Base-by-base conservation (phyloP, 2,797 vertebrate genomes). In the Coregonus ussuriensis region DNA sequence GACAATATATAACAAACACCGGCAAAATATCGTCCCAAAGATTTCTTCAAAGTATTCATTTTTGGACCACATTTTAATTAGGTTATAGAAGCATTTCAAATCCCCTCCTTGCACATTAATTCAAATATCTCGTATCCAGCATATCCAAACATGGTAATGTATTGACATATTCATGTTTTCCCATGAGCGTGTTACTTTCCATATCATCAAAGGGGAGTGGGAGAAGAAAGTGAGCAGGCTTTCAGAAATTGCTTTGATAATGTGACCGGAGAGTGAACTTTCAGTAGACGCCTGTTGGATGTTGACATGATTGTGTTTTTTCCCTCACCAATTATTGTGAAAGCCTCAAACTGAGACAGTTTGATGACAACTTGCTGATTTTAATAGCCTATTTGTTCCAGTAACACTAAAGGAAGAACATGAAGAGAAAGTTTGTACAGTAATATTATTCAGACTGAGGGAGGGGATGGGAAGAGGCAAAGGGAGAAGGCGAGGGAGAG, bases 191-290 rank as follows among this genome's bases (percentile, higher is more conserved):
- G 56, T 41, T 77, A 47, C 79, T 87, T 83, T 73, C 75, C 77
- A 47, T 79, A 67, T 81, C 74, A 87, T 88, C 88, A 91, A 90
- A 92, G 83, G 75, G 52, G 74, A 81, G 15, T 54, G 66, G 31
- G 65, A 69, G 7, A 52, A 29, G 63, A 41, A n/a, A 68, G 31
- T 31, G 59, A 41, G 71, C 21, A 62, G n/a, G 52, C 66, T 31
- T 80, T 29, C 41, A 51, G 21, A 65, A 54, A 74, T 21, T 37
- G 15, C 80, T 77, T 86, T 87, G 78, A 85, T 88, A 86, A 87
- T 54, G 66, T 89, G 89, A 89, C 87, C 85, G 18, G 9, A 21
- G 71, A 78, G 31, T 92, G 89, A 92, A 91, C 91, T 83, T 86
- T 81, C 68, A 33, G 78, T 80, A 73, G 77, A 87, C 76, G 65